Conservation (phyloP, 1,140 invertebrate genomes). For the Drosophila parvula region DNA sequence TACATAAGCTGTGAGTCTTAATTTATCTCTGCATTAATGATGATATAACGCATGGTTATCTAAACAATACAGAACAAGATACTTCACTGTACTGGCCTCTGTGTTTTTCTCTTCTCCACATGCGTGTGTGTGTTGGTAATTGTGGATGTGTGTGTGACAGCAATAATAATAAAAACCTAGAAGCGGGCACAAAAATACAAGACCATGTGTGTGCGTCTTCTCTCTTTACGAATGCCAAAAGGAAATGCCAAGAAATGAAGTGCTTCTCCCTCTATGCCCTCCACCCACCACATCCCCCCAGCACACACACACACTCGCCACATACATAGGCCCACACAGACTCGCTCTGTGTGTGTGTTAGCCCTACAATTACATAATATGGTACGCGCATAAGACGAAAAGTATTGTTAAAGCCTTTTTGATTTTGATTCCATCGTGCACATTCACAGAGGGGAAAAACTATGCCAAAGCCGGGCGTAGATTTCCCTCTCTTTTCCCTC, state of each 20-base stretch:
- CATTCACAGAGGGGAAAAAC: conserved; percentile 32
- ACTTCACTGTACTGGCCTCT: conserved; percentile 9
- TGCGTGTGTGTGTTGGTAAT: conserved; percentile 17
- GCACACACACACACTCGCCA: no score
- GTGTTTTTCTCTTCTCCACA: conserved; percentile 4
- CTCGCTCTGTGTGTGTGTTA: conserved; percentile 31
- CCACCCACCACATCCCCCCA: neutral
- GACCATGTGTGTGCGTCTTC: conserved; percentile 45
- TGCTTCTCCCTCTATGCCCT: conserved; percentile 50
- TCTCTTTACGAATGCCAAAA: conserved; percentile 51
- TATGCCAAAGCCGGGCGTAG: conserved; percentile 45
- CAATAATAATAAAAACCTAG: conserved; percentile 78
- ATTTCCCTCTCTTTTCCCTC: conserved; percentile 32
- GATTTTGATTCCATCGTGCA: conserved; percentile 46
- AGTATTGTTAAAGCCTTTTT: conserved; percentile 70
- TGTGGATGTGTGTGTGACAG: conserved; percentile 43
- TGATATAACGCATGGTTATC: no score
- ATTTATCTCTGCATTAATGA: no score
- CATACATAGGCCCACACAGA: neutral
- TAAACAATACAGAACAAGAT: neutral
- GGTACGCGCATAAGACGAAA: conserved; percentile 71
- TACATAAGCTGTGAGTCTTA: no score
- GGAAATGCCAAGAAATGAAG: conserved; percentile 79
- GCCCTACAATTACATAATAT: conserved; percentile 78
- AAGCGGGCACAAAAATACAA: conserved; percentile 60